Base-by-base conservation (phyloP, 2,113 vertebrate species). In the Haemorhous mexicanus region DNA sequence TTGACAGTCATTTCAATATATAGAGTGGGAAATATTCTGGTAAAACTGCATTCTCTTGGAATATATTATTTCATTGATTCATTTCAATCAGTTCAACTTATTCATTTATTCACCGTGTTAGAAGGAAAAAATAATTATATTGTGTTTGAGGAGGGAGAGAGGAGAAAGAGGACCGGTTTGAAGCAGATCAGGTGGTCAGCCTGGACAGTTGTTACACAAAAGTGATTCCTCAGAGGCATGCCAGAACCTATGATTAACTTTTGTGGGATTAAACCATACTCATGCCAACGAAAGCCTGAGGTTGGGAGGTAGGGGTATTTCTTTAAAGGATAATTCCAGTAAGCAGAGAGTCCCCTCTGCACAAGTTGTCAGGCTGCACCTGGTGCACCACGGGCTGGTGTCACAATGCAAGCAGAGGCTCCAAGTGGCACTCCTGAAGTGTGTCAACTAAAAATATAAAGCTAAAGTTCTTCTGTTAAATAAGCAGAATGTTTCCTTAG, bases 381-480 rank as follows among this genome's bases (percentile, higher is more conserved):
- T 49, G 47, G 46, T 47, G 46, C 11, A 8, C 23, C 35, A 35
- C 2, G 3, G 10, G 56, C n/a, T 76, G 44, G 30, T 61, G 62
- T 70, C 58, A 58, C 2, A 0, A 46, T 14, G 4, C 3, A 10
- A 33, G 43, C 68, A 37, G 39, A 6, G 1, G 43, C 52, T 58
- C 52, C 88, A 82, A 89, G 55, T 53, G 67, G 75, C 17, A 18
- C 16, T 17, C 49, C 93, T 92, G 53, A 89, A 27, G 10, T 62
- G 22, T 70, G 69, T 81, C 41, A 41, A 66, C 66, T 72, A 22
- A 84, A 90, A 94, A 79, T 66, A 92, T 63, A 93, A 93, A 85
- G 61, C 83, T 93, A 35, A 89, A 96, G 83, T 77, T 93, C 49
- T 76, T 73, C 58, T 92, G 52, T 96, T 95, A 94, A 96, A 91